Evolutionary conservation across 2,888 invertebrate species (phyloP).

Genomic region (Nomada ferruginata): DNA sequence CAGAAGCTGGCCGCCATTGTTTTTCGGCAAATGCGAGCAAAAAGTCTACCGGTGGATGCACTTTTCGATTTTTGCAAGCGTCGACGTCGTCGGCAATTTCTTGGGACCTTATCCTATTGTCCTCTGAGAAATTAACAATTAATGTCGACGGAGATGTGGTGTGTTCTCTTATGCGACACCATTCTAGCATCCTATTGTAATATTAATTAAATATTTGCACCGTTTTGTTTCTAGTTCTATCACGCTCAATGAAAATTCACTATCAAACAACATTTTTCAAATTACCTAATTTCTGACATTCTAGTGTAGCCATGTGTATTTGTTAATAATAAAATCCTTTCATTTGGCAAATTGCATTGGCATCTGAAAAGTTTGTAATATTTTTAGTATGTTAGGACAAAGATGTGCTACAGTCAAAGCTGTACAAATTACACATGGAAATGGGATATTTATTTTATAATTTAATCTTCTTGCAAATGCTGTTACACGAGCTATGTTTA

Average conservation of each 20-base stretch:
- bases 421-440: not conserved
- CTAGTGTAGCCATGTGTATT: no score
- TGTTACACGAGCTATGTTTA: not conserved
- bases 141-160: no score
- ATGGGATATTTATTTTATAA: not conserved
- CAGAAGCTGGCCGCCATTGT: constrained; percentile 54
- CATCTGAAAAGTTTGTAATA: no score
- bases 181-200: no score
- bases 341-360: no score
- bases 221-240: no score
- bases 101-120: constrained; percentile 17
- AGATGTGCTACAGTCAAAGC: not conserved
- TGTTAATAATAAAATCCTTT: no score
- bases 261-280: no score
- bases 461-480: constrained; percentile 16
- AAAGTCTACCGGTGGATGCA: constrained; percentile 49
- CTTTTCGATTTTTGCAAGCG: constrained; percentile 37
- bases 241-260: no score
- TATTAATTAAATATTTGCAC: no score
- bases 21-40: constrained; percentile 38
- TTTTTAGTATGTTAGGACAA: not conserved
- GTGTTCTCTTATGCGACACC: no score
- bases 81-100: not conserved
- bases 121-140: not conserved
- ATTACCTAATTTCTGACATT: no score